A percentile compares a stretch with the other conserved stretches of the same genome.
Conservation (phyloP, 2,113 vertebrate species). For the Hepsetus odoe region DNA sequence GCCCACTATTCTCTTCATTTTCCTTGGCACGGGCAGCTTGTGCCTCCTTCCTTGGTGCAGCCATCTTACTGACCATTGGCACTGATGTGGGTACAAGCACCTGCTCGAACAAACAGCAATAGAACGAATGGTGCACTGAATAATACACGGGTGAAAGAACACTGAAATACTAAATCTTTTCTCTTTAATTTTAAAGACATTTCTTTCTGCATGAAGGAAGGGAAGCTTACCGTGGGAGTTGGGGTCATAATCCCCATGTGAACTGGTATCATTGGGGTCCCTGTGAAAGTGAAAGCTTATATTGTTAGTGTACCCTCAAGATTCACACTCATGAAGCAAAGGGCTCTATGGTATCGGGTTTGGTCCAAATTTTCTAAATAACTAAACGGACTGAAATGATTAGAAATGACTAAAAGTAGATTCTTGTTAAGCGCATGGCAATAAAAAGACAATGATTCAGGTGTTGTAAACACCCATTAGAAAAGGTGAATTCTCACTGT, state of each 20-base stretch:
- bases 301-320: background rate
- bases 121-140: background rate
- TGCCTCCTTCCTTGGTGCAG: slow-evolving; percentile 85
- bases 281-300: slow-evolving; percentile 63
- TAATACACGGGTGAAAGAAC: too few species aligned
- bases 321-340: background rate
- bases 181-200: too few species aligned
- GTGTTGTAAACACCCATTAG: too few species aligned
- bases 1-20: slow-evolving; percentile 87
- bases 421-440: too few species aligned
- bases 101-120: slow-evolving; percentile 61
- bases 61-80: slow-evolving; percentile 91
- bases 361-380: too few species aligned
- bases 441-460: too few species aligned
- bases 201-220: background rate
- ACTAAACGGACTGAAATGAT: too few species aligned
- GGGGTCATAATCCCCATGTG: slow-evolving; percentile 97
- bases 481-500: too few species aligned
- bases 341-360: too few species aligned
- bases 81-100: slow-evolving; percentile 89
- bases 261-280: slow-evolving; percentile 95
- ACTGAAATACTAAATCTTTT: too few species aligned
- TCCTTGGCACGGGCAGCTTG: slow-evolving; percentile 82
- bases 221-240: slow-evolving; percentile 82
- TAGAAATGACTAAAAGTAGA: too few species aligned